Evolutionary conservation across 2,888 invertebrate genomes (phyloP), one percentile per base, ranked within the genome.

Genomic region (Hyalella azteca): DNA sequence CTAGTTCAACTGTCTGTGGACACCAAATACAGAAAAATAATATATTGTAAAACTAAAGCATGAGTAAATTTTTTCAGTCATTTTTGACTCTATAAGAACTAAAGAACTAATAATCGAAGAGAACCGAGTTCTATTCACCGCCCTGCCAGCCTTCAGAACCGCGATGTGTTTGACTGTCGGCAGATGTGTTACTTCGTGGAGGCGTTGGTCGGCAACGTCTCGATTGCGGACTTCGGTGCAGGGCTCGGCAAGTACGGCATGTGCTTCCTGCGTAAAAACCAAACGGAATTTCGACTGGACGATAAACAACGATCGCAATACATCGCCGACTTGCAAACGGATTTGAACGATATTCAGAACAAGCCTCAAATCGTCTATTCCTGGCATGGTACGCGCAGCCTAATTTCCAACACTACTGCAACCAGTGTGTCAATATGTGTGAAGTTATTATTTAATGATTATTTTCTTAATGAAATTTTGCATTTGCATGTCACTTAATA

Each of bases 201-300:
- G 7, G 66, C 66, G 13, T 36, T 66, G n/a, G 19, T 76, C 15
- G 73, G 73, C 22, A 48, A 49, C 3, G 48, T 48, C 19, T 73
- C 79, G 15, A 15, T 79, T 15, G 66, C 29, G 11, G 79, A 79
- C 48, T 49, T 79, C 22, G 79, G 79, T 13, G 79, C 79, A 40
- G 79, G 79, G 5, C 19, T 79, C n/a, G 79, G 79, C 3, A 26
- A 29, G 11, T 79, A 79, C 49, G 79, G 79, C 13, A 66, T 60
- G 49, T 79, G 73, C 45, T 77, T 79, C 48, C 49, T 79, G n/a
- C 22, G 79, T 15, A 79, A 36, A 39, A 75, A 45, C 4, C 76
- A 79, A 3, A 73, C 45, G 15, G 36, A 40, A 15, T 73, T 75
- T 36, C 36, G 41, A 3, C 45, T 73, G 32, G 77, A 45, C 3